Conservation (phyloP, 37 sponge, comb jelly and placozoan species). For the Agelas oroides region DNA sequence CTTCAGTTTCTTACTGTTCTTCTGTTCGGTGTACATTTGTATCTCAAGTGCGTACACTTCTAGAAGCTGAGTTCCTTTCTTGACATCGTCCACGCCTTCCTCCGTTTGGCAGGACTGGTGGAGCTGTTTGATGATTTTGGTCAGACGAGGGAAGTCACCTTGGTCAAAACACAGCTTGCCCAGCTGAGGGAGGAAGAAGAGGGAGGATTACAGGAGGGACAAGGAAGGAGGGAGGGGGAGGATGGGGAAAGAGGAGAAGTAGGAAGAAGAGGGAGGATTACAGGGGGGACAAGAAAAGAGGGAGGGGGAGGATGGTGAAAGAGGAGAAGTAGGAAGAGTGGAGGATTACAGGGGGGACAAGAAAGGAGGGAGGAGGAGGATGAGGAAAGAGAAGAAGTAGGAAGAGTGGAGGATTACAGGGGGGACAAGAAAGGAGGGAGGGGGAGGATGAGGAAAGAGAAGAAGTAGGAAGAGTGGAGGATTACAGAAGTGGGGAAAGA, state of each 20-base stretch:
- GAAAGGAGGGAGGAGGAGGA: no score
- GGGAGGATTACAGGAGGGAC: neutral
- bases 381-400: no score
- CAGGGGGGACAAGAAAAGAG: neutral
- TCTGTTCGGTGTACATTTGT: constrained; percentile 99
- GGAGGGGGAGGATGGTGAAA: neutral
- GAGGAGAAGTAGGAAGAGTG: neutral
- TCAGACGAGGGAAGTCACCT: constrained; percentile 80
- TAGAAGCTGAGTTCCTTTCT: constrained; percentile 95
- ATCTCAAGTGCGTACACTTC: constrained; percentile 99
- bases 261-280: neutral
- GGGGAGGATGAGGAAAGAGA: no score
- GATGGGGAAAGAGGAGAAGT: neutral
- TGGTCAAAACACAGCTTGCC: constrained; percentile 97
- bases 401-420: no score
- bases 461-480: no score
- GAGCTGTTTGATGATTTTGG: constrained; percentile 89
- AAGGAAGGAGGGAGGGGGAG: no score
- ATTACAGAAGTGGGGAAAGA: no score
- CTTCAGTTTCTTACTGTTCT: constrained; percentile 97
- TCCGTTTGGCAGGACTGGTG: constrained; percentile 90
- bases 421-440: no score
- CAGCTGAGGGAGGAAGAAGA: constrained; percentile 29
- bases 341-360: neutral
- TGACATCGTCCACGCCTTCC: constrained; percentile 82